Evolutionary conservation across 2,888 invertebrate species (phyloP), one percentile per base, ranked within the genome.

Genomic region (Xestobium rufovillosum): DNA sequence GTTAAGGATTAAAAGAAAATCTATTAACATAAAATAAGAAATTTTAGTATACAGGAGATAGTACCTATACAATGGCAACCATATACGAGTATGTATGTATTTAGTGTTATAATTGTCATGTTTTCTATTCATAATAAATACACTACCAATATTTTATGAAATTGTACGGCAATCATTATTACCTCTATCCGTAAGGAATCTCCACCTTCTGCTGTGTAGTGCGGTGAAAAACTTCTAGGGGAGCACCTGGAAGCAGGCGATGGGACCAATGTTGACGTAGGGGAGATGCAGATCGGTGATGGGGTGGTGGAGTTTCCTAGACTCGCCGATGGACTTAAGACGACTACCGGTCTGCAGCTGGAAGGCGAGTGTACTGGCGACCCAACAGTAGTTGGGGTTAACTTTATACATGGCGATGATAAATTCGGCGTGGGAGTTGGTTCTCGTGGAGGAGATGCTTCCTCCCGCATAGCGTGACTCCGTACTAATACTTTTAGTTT

Each of bases 401-500:
- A 54, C 50, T 60, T 67, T 59, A 49, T 65, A 52, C 46, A 64
- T 52, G 60, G 62, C 35, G 57, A 56, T 36, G 45, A 43, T 36
- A 52, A 36, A 34, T 42, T 46, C 28, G 26, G 57, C 59, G 57
- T 51, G 12, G 66, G 60, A 28, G 54, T 50, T 6, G 69, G 68
- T 49, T 70, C 70, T 35, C 71, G 62, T 13, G 72, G 72, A 23
- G 72, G 72, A 31, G 72, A 72, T 29, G 84, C 77, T 44, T 87
- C 81, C 64, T 91, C 91, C 58, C 88, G 78, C 72, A 91, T 83
- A 45, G 91, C 92, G 70, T 88, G 86, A 58, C 90, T 89, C 55
- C 92, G 77, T 40, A 87, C 86, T 52, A 91, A 73, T 60, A 86
- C 76, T 69, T 87, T 87, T 45, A 83, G 74, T 71, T 87, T 87